phyloP scores from a whole-genome alignment of 2,113 vertebrate genomes.

The Elanus axillaris region DNA sequence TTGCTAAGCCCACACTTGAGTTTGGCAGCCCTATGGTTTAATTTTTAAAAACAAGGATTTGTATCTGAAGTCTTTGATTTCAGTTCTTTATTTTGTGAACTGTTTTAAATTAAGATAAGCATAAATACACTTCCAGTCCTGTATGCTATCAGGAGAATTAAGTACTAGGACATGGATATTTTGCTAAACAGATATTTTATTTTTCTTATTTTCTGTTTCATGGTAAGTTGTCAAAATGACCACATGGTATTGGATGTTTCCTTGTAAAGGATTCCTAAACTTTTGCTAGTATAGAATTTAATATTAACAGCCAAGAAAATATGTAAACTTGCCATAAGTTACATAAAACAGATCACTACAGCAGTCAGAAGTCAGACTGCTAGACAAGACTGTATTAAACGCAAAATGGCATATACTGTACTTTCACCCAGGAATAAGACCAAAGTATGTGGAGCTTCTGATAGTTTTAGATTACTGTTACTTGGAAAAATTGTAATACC shows the following conservation, averaged over 20 bases:
- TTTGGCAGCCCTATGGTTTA: background rate
- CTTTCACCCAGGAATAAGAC: background rate
- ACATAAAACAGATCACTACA: conserved; percentile 71
- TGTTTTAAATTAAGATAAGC: background rate
- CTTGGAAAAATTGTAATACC: background rate
- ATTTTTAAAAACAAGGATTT: background rate
- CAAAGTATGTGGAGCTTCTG: background rate
- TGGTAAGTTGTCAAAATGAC: background rate
- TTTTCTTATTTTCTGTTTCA: conserved; percentile 3
- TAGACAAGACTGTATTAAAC: conserved; percentile 3
- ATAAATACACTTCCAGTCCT: background rate
- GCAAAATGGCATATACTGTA: background rate
- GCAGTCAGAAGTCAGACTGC: conserved; percentile 38
- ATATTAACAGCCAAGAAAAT: conserved; percentile 66
- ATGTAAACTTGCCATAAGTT: conserved; percentile 76
- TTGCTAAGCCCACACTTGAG: background rate
- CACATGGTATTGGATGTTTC: conserved; percentile 49
- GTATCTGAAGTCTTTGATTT: background rate
- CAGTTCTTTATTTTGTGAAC: background rate
- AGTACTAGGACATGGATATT: background rate
- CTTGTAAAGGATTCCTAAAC: conserved; percentile 48
- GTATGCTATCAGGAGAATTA: background rate
- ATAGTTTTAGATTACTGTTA: conserved; percentile 20
- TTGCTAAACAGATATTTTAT: background rate
- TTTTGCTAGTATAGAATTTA: conserved; percentile 55